Percentiles rank a stretch among this genome's conserved stretches.
These are phyloP conservation scores for Drosophila pachea DNA, from an alignment of 1,140 invertebrate genomes.

Conservation along the genomic window DNA sequence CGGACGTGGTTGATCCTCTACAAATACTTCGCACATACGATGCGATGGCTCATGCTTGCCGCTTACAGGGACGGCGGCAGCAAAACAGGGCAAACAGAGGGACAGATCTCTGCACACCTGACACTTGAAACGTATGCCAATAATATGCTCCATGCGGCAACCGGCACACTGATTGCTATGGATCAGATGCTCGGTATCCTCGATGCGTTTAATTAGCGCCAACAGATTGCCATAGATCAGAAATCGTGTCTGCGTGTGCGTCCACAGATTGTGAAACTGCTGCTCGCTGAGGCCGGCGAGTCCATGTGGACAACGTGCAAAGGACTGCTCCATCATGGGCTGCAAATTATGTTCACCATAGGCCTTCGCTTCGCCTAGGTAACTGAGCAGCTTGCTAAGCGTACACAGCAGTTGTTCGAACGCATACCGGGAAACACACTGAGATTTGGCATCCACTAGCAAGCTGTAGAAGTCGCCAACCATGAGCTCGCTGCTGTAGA, in stretches of 20 bases:
- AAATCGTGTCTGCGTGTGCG: slow-evolving; percentile 65
- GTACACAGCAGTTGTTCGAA: slow-evolving; percentile 69
- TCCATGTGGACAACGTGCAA: slow-evolving; percentile 63
- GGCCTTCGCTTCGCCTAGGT: slow-evolving; percentile 67
- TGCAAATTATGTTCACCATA: slow-evolving; percentile 70
- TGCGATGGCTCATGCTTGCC: slow-evolving; percentile 63
- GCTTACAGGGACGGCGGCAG: slow-evolving; percentile 44
- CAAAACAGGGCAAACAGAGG: slow-evolving; percentile 71
- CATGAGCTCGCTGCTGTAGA: slow-evolving; percentile 62
- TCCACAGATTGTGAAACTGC: slow-evolving; percentile 71
- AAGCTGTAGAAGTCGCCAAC: slow-evolving; percentile 62
- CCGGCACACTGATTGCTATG: slow-evolving; percentile 67
- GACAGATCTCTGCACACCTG: slow-evolving; percentile 71
- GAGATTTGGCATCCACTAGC: slow-evolving; percentile 52
- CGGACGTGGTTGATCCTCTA: slow-evolving; percentile 60
- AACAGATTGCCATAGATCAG: slow-evolving; percentile 73
- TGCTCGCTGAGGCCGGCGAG: slow-evolving; percentile 56
- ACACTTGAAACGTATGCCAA: slow-evolving; percentile 75
- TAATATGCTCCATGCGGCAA: slow-evolving; percentile 63
- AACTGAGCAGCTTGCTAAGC: slow-evolving; percentile 63
- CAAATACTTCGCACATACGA: slow-evolving; percentile 74
- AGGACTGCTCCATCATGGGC: slow-evolving; percentile 64
- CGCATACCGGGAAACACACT: slow-evolving; percentile 63
- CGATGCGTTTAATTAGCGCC: slow-evolving; percentile 70
- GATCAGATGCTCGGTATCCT: slow-evolving; percentile 71